Evolutionary conservation across 1,140 invertebrate genomes (phyloP).

Genomic region (Samia ricini): DNA sequence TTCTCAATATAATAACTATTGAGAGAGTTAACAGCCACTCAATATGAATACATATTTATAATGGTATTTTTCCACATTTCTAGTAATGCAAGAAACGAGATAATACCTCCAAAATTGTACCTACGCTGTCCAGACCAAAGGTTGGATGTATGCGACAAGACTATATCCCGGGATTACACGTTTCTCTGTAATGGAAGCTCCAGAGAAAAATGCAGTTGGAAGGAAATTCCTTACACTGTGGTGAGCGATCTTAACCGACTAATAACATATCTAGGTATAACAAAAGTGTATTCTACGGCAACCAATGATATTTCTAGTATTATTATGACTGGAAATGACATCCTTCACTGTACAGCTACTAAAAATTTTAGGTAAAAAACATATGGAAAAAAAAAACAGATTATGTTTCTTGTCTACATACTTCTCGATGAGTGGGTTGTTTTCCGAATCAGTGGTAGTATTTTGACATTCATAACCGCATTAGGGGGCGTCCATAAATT

Average conservation of each 20-base stretch:
- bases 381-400: too few species aligned
- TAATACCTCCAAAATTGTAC: constrained; percentile 38
- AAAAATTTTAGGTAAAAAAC: too few species aligned
- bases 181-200: constrained; percentile 34
- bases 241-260: constrained; percentile 15
- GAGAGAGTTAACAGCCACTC: too few species aligned
- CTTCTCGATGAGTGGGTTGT: too few species aligned
- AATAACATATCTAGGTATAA: neutral
- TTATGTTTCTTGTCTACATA: too few species aligned
- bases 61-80: constrained; percentile 16
- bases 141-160: constrained; percentile 30
- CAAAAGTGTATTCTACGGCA: neutral
- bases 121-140: constrained; percentile 44
- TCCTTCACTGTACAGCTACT: too few species aligned
- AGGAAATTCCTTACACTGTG: constrained; percentile 34
- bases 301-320: too few species aligned
- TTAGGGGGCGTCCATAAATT: too few species aligned
- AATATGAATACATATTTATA: neutral
- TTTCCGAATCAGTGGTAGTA: too few species aligned
- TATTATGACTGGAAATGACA: too few species aligned
- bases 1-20: too few species aligned
- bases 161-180: neutral
- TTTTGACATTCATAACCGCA: too few species aligned
- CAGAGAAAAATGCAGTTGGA: constrained; percentile 42
- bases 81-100: constrained; percentile 38